Conservation (phyloP, 2,888 invertebrate species). For the Doris montereyensis region DNA sequence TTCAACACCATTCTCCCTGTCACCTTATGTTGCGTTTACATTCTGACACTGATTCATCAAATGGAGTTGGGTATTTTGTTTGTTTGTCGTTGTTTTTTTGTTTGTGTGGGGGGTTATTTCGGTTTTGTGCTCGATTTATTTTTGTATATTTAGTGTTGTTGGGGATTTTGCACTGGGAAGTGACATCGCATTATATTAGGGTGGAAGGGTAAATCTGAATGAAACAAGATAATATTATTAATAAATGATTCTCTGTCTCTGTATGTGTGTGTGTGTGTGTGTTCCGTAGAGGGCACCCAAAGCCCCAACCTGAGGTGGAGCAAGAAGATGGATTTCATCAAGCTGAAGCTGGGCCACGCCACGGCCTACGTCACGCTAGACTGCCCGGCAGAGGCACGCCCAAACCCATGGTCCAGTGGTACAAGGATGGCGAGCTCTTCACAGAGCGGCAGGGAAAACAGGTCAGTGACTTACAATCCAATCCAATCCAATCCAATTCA, state of each 20-base stretch:
- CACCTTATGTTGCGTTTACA: too few species aligned
- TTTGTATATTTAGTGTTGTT: too few species aligned
- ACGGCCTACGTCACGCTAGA: constrained; percentile 51
- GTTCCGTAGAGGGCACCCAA: background rate
- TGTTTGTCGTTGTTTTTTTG: too few species aligned
- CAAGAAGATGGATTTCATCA: constrained; percentile 22
- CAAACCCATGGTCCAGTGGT: constrained; percentile 59
- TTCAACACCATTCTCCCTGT: too few species aligned
- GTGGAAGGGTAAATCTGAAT: background rate
- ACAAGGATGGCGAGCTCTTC: constrained; percentile 49
- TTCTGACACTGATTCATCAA: too few species aligned
- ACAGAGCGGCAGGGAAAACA: constrained; percentile 28
- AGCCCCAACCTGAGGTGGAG: constrained; percentile 24
- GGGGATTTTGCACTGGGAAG: too few species aligned
- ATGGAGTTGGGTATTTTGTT: too few species aligned
- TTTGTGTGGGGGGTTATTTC: too few species aligned
- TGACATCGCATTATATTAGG: too few species aligned
- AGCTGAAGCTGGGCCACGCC: constrained; percentile 46
- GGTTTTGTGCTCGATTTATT: too few species aligned
- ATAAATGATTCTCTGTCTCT: background rate
- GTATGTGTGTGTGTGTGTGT: background rate
- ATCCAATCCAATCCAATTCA: too few species aligned
- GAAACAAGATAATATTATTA: too few species aligned
- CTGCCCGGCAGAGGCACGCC: constrained; percentile 60
- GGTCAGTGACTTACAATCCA: constrained; percentile 43